These are phyloP conservation scores for Drosophila nigromelanica DNA, from an alignment of 1,140 invertebrate genomes.

Conservation along the genomic window DNA sequence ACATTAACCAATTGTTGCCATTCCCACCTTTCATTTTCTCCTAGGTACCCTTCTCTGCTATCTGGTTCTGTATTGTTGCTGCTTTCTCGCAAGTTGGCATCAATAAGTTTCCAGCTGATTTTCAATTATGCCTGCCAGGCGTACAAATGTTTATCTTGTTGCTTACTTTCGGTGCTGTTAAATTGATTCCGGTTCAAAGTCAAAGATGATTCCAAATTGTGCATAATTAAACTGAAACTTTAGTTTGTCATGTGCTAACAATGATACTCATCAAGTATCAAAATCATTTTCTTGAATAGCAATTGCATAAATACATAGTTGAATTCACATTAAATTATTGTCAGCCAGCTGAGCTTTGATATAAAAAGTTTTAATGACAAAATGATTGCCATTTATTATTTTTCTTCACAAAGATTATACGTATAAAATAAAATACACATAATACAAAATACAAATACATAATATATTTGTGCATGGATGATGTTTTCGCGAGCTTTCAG, in stretches of 20 bases:
- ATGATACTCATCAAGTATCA: not conserved
- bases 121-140: slow-evolving; percentile 6
- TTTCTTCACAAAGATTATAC: too few species aligned
- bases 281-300: not conserved
- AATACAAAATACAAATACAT: too few species aligned
- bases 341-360: too few species aligned
- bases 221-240: slow-evolving; percentile 18
- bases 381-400: too few species aligned
- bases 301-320: not conserved
- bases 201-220: not conserved
- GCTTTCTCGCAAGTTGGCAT: slow-evolving; percentile 7
- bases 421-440: too few species aligned
- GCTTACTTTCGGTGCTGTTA: slow-evolving; percentile 2
- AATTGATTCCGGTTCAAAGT: slow-evolving; percentile 10
- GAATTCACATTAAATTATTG: not conserved
- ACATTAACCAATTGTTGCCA: slow-evolving; percentile 9
- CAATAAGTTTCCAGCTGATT: slow-evolving; percentile 18
- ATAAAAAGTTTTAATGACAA: too few species aligned
- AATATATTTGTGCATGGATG: too few species aligned
- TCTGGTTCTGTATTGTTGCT: not conserved
- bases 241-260: not conserved
- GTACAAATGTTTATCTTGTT: slow-evolving; percentile 20
- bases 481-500: too few species aligned
- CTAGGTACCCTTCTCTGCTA: not conserved
- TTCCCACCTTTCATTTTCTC: not conserved